These are phyloP conservation scores for Limnothrissa miodon DNA, from an alignment of 2,113 vertebrate species.

Conservation along the genomic window DNA sequence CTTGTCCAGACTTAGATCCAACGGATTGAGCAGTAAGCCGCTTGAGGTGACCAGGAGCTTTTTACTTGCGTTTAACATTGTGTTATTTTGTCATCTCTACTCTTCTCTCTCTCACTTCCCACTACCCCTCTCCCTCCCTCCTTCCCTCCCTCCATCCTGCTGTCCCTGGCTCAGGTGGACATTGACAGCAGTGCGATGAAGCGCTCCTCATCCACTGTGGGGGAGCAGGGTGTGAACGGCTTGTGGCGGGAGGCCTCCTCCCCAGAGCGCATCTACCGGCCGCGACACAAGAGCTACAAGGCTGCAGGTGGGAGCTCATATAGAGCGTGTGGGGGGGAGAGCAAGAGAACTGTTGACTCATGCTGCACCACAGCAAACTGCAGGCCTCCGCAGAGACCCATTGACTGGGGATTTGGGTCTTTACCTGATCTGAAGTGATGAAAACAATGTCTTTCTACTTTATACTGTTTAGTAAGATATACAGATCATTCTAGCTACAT, in stretches of 20 bases:
- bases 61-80: not conserved
- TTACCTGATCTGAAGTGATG: not conserved
- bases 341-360: not conserved
- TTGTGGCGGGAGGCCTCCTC: constrained; percentile 91
- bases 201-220: constrained; percentile 85
- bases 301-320: constrained; percentile 73
- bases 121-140: constrained; percentile 11
- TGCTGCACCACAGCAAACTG: not conserved
- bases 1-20: not conserved
- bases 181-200: constrained; percentile 84
- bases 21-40: not conserved
- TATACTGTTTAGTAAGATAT: not conserved
- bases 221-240: constrained; percentile 84
- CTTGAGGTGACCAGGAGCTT: not conserved
- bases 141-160: not conserved
- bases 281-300: constrained; percentile 93
- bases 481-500: not conserved
- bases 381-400: not conserved
- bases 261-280: constrained; percentile 83
- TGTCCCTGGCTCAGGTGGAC: constrained; percentile 66
- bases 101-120: not conserved
- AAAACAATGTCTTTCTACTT: not conserved
- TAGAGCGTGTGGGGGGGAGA: not conserved
- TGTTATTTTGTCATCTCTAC: not conserved
- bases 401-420: not conserved